Evolutionary conservation across 2,113 vertebrate species (phyloP), one percentile per base, ranked within the genome.

Genomic region (Platichthys flesus): DNA sequence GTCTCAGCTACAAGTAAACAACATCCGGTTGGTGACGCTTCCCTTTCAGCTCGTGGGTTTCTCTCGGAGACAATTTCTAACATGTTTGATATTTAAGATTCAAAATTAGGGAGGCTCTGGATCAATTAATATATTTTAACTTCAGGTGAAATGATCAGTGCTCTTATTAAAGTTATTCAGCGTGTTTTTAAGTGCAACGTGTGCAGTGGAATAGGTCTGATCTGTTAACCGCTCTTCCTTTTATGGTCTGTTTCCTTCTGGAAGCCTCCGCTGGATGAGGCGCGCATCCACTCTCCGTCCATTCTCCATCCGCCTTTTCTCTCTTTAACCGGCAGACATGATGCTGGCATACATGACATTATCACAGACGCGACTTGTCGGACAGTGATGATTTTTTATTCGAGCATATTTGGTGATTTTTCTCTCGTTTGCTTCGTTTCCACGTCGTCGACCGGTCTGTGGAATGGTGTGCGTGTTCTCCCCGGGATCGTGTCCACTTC

Each of bases 401-500:
- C 20, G 24, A 9, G 26, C 9, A 12, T n/a, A 9, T 12, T 51
- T 28, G 20, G 20, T 55, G 35, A 40, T 26, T 64, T 71, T 60
- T 68, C 13, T 59, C 42, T 67, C 58, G 5, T 64, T 26, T 52
- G 31, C 28, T 9, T 8, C 20, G 10, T 10, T 28, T 68, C 35
- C 14, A 21, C 52, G 52, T 23, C 45, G 56, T 57, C 66, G 51
- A 65, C 81, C 72, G 81, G 67, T 78, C 35, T 61, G 83, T 91
- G 91, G 90, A 87, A 94, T 93, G 93, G 86, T 90, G 82, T 67
- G 89, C 76, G 72, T 77, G 69, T 78, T 73, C 61, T 70, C 71
- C 55, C 84, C 74, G 31, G 60, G 74, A 90, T 85, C 67, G 93
- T 91, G 89, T 93, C 93, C 93, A 90, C 91, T 88, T 86, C 94